Conservation (phyloP, 30 jellyfish, hydroid and myxozoan genomes). For the Chrysaora quinquecirrha region DNA sequence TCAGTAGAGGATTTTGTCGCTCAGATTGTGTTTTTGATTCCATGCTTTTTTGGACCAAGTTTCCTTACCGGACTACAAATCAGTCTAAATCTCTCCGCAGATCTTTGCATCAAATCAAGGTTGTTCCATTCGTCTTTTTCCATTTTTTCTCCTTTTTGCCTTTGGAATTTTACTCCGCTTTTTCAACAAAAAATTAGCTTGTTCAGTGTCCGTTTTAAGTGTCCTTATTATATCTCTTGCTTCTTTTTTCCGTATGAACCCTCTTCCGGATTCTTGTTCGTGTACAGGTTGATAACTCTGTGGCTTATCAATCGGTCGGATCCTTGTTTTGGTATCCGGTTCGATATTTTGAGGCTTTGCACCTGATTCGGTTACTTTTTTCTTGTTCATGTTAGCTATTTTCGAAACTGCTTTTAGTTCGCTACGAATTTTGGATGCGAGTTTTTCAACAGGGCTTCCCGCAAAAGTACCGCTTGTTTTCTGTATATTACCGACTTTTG, state of each 20-base stretch:
- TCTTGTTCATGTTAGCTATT: neutral
- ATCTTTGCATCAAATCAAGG: too few relatives aligned
- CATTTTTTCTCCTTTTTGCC: neutral
- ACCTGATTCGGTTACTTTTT: neutral
- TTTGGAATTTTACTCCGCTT: conserved; percentile 59
- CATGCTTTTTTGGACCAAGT: too few relatives aligned
- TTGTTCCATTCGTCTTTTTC: too few relatives aligned
- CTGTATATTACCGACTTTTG: neutral
- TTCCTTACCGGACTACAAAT: too few relatives aligned
- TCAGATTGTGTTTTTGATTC: too few relatives aligned
- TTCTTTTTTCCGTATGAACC: conserved; percentile 32
- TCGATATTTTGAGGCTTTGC: conserved; percentile 1
- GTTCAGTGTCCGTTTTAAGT: conserved; percentile 32
- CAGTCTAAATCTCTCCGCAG: too few relatives aligned
- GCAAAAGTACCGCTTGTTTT: too few relatives aligned
- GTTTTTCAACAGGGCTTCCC: too few relatives aligned
- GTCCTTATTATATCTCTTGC: conserved; percentile 47
- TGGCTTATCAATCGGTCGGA: neutral
- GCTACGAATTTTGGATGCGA: too few relatives aligned
- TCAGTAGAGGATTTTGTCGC: too few relatives aligned
- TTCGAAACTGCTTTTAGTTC: neutral
- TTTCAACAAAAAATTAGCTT: conserved; percentile 43
- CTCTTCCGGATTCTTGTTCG: conserved; percentile 54
- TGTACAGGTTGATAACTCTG: conserved; percentile 4
- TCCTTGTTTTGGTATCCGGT: conserved; percentile 3